These are phyloP conservation scores for Sebastes trivittatus DNA, from an alignment of 2,797 vertebrate species.

Conservation along the genomic window DNA sequence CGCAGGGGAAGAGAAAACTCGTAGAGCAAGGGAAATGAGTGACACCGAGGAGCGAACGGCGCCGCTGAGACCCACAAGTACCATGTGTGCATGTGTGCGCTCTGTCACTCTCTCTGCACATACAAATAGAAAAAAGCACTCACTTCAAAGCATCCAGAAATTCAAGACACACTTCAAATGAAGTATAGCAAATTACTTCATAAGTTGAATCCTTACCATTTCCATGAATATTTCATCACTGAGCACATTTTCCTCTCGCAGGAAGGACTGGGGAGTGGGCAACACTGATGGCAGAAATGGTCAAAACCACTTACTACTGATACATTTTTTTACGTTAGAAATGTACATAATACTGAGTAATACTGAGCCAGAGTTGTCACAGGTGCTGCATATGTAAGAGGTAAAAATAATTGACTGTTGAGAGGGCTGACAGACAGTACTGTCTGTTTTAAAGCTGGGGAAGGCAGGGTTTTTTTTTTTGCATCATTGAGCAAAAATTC, in stretches of 20 bases:
- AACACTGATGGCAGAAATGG: not conserved
- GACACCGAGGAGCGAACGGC: constrained; percentile 63
- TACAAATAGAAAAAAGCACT: constrained; percentile 57
- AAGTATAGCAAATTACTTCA: constrained; percentile 57
- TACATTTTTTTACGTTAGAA: not conserved
- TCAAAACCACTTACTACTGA: constrained; percentile 10
- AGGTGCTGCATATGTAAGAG: not conserved
- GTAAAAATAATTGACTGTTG: not conserved
- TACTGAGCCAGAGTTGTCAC: too few relatives aligned
- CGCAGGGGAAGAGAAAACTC: constrained; percentile 40
- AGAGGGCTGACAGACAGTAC: not conserved
- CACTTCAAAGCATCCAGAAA: constrained; percentile 59
- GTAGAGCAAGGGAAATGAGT: constrained; percentile 64
- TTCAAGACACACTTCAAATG: constrained; percentile 63
- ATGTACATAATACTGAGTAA: not conserved
- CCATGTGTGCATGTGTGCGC: constrained; percentile 19
- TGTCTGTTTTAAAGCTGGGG: not conserved
- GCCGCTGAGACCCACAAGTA: constrained; percentile 53
- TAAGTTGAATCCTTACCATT: constrained; percentile 57
- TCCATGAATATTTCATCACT: constrained; percentile 60
- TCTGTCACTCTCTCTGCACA: constrained; percentile 51
- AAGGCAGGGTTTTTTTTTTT: not conserved
- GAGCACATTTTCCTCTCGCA: constrained; percentile 18
- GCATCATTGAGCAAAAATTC: not conserved
- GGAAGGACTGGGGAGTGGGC: constrained; percentile 4